phyloP scores from a whole-genome alignment of 1,140 invertebrate species.

The Microplitis demolitor region DNA sequence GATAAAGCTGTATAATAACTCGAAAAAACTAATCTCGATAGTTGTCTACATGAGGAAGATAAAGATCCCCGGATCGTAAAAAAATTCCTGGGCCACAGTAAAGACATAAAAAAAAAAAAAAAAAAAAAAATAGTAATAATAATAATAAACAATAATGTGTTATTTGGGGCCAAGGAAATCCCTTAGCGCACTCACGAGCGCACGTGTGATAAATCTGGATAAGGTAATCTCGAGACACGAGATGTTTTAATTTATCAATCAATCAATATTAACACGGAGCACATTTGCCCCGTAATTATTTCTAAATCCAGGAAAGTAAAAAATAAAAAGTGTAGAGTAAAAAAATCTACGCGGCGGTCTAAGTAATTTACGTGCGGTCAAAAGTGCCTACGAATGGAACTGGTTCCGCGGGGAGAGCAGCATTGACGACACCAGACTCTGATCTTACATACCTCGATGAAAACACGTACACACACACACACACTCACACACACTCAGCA shows the following conservation, averaged over 20 bases:
- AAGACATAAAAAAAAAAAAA: too few relatives aligned
- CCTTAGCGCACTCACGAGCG: too few relatives aligned
- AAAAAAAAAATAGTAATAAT: too few relatives aligned
- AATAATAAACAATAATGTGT: too few relatives aligned
- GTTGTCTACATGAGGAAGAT: too few relatives aligned
- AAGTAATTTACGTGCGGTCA: conserved; percentile 22
- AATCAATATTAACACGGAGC: neutral
- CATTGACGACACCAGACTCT: conserved; percentile 1
- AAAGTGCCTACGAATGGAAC: conserved; percentile 19
- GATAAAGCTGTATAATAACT: too few relatives aligned
- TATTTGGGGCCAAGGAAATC: too few relatives aligned
- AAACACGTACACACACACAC: neutral
- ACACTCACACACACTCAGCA: neutral
- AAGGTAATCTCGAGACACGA: too few relatives aligned
- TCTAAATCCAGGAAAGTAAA: neutral
- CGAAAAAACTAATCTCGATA: too few relatives aligned
- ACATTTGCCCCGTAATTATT: neutral
- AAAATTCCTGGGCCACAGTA: too few relatives aligned
- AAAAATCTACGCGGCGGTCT: conserved; percentile 17
- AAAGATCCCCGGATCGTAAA: too few relatives aligned
- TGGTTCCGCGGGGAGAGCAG: conserved; percentile 10
- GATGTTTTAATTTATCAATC: too few relatives aligned
- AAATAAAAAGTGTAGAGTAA: neutral
- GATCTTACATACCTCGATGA: neutral
- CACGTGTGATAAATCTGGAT: neutral